phyloP scores from a whole-genome alignment of 2,888 invertebrate genomes.

The Trachelus stipa region DNA sequence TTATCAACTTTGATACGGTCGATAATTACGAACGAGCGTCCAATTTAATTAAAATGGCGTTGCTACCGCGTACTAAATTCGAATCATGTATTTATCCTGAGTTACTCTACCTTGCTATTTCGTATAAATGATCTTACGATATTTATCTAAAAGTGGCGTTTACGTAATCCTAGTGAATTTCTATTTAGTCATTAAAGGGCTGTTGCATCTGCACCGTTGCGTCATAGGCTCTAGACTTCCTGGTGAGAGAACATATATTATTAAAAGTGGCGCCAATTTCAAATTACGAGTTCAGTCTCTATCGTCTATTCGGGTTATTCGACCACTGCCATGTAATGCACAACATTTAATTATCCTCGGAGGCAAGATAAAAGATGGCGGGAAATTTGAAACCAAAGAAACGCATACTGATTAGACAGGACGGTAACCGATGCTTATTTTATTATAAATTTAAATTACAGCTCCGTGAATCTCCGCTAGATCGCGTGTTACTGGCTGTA shows the following conservation, averaged over 20 bases:
- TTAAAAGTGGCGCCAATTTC: neutral
- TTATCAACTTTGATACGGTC: too few species aligned
- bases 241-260: neutral
- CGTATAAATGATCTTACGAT: too few species aligned
- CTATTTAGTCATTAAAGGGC: neutral
- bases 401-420: conserved; percentile 13
- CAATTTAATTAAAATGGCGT: too few species aligned
- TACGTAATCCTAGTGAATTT: neutral
- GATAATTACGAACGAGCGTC: too few species aligned
- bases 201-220: neutral
- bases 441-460: conserved; percentile 24
- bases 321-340: neutral
- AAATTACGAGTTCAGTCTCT: neutral
- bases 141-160: neutral
- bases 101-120: too few species aligned
- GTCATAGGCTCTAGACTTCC: neutral
- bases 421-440: conserved; percentile 8
- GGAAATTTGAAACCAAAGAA: conserved; percentile 1
- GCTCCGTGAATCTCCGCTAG: neutral
- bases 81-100: too few species aligned
- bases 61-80: too few species aligned
- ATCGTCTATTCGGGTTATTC: neutral
- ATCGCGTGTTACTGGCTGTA: conserved; percentile 5
- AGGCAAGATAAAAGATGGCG: neutral
- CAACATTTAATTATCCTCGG: neutral